Base-by-base conservation (phyloP, 2,888 invertebrate species). In the Nephrocerus scutellatus region DNA sequence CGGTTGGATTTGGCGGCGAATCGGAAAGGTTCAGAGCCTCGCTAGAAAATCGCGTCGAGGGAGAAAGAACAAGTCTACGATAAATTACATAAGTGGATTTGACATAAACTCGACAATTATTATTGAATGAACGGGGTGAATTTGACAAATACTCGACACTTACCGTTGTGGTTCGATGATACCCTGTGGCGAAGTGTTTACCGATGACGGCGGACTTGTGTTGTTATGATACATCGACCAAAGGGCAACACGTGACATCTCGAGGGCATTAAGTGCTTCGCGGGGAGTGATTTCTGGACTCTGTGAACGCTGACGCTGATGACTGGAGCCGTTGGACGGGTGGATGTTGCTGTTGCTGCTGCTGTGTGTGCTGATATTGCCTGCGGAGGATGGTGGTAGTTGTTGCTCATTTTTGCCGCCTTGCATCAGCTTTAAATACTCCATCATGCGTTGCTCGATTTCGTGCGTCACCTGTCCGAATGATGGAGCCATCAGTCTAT, bases 21-120 rank as follows among this genome's bases (percentile, higher is more conserved):
- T 82, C 82, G 45, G 80, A 77, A 24, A 91, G 75, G 70, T 91
- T 90, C 38, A 92, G 72, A 2, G 91, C 89, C 70, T 91, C 90
- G 56, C 86, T 67, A 48, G 23, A 46, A 47, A 14, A 10, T n/a
- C n/a, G n/a, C n/a, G n/a, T n/a, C n/a, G n/a, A n/a, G n/a, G 33
- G 29, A 36, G 30, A 37, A 30, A 9, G 16, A 39, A 21, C 6
- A 28, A 32, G 38, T 39, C 21, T 21, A 19, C 12, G 22, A 39
- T 39, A 24, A 39, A 9, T 38, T n/a, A 23, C 10, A 7, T 12
- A 15, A 30, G 14, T 8, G 24, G 2, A 16, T 7, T 13, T 20
- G 13, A 16, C 7, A 25, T 15, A 15, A 16, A 35, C 12, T 35
- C 30, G 19, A 28, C 13, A 5, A 6, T 25, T 31, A 39, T 19